Evolutionary conservation across 2,888 invertebrate species (phyloP), one percentile per base, ranked within the genome.

Genomic region (Lottia scabra): DNA sequence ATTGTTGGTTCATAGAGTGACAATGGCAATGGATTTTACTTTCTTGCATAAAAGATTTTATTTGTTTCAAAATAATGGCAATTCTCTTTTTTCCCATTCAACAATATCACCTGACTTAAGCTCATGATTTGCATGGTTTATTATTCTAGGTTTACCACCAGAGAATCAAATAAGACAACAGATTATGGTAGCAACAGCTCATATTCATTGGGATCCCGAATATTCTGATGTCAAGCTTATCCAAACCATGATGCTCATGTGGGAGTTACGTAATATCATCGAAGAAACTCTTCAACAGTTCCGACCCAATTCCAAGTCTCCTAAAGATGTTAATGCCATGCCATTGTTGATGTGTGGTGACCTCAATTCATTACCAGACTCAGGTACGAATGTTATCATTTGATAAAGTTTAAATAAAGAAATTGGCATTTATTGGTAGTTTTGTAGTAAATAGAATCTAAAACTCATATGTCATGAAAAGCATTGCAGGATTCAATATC

Each of bases 181-280:
- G 26, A 92, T 99, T 76, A 91, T 99, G 75, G 97, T 99, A 68
- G 98, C 98, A 90, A 99, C 98, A 44, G 98, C 99, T 46, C 99
- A 99, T 91, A 97, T 99, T 84, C 99, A 99, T 90, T 99, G 99
- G 99, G 99, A 99, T 92, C 99, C 99, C 0, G 98, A 99, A 91
- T 99, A 95, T 91, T 98, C 98, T 90, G 99, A 99, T 91, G 99
- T 99, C 66, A 99, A 99, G 91, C 93, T 99, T 65, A 98, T 99
- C 80, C 99, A 99, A 91, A 97, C 98, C 46, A 98, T 99, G 95
- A 98, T 99, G 98, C 91, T 99, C 81, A 95, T 97, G 91, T 95
- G 96, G 89, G 98, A 99, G 90, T 91, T 99, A 83, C 94, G 95
- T 87, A 92, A 93, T 76, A 96, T 89, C 73, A 84, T 86, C 48